Evolutionary conservation across 2,797 vertebrate genomes (phyloP).

Genomic region (Danio albolineatus): DNA sequence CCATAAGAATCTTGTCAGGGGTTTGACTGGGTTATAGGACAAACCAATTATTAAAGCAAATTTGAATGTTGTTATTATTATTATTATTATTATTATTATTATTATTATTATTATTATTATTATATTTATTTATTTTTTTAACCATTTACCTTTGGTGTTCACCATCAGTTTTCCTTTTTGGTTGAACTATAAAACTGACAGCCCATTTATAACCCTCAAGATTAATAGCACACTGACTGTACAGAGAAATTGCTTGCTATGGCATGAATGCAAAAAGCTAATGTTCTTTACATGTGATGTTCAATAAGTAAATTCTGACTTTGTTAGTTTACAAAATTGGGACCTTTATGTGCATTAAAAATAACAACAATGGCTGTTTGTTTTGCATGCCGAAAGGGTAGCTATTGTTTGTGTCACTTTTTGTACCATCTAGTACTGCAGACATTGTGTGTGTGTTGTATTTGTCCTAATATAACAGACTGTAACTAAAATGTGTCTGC

Average conservation of each 20-base stretch:
- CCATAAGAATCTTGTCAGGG: neutral
- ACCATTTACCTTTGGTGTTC: neutral
- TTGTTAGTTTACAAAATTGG: neutral
- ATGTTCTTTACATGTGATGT: neutral
- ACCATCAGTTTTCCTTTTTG: slow-evolving; percentile 4
- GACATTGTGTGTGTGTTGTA: slow-evolving; percentile 23
- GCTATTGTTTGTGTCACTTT: slow-evolving; percentile 1
- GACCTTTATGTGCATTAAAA: neutral
- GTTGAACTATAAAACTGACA: neutral
- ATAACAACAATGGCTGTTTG: neutral
- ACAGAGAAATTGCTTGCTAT: neutral
- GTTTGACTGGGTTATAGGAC: neutral
- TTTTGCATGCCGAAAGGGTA: neutral
- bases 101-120: neutral
- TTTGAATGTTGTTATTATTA: neutral
- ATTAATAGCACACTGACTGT: neutral
- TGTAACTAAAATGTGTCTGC: slow-evolving; percentile 22
- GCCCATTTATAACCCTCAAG: slow-evolving; percentile 8
- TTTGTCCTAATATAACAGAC: slow-evolving; percentile 25
- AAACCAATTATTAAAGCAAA: neutral
- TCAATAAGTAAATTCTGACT: neutral
- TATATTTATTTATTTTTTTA: neutral
- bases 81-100: neutral
- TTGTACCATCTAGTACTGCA: neutral
- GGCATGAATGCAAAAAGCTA: neutral